A percentile compares a stretch with the other conserved stretches of the same genome.
Conservation (phyloP, 2,113 vertebrate species). For the Pluvialis apricaria region DNA sequence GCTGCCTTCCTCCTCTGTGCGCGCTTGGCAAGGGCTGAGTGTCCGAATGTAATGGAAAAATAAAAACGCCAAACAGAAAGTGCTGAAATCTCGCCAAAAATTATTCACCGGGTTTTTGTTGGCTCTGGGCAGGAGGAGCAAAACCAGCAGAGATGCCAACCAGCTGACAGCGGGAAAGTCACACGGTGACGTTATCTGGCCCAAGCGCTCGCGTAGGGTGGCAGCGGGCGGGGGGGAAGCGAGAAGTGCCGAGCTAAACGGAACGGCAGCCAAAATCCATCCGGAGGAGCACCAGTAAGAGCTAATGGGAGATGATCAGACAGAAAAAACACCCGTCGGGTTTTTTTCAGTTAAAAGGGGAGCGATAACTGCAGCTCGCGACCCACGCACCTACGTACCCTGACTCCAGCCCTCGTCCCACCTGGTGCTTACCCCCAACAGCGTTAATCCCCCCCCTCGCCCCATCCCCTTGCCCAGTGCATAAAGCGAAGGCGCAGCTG, state of each 20-base stretch:
- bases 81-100: not conserved
- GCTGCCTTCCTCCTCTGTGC: not conserved
- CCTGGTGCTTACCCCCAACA: no score
- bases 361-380: accelerated
- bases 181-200: not conserved
- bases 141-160: not conserved
- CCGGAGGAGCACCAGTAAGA: not conserved
- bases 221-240: not conserved
- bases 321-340: not conserved
- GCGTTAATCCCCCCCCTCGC: not conserved
- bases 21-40: accelerated
- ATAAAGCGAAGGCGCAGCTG: not conserved
- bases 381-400: accelerated
- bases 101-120: not conserved
- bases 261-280: not conserved
- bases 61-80: not conserved
- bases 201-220: no score
- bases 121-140: not conserved
- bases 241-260: not conserved
- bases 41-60: not conserved
- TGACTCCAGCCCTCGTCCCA: not conserved
- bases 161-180: not conserved
- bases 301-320: not conserved
- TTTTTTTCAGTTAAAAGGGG: not conserved
- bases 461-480: no score